These are phyloP conservation scores for Marasmarcha lunaedactyla DNA, from an alignment of 2,888 invertebrate species.

Conservation along the genomic window DNA sequence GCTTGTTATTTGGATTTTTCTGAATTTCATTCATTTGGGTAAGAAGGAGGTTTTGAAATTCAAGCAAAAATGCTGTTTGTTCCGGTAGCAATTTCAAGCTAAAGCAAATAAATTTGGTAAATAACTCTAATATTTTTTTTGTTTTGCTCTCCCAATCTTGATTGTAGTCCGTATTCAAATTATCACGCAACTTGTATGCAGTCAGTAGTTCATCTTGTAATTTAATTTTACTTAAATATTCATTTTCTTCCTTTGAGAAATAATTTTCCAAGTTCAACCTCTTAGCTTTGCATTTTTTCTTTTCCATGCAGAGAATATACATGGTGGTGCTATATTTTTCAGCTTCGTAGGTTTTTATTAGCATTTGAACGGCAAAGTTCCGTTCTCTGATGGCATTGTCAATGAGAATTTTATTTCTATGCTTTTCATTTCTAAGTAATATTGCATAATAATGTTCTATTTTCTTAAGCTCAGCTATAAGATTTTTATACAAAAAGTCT, in stretches of 20 bases:
- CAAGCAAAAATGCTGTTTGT: not conserved
- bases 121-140: not conserved
- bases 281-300: conserved; percentile 53
- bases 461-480: conserved; percentile 34
- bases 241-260: conserved; percentile 32
- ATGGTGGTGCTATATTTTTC: conserved; percentile 47
- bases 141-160: not conserved
- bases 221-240: conserved; percentile 33
- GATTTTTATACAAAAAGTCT: conserved; percentile 27
- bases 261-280: conserved; percentile 40
- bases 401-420: conserved; percentile 30
- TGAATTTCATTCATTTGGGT: not conserved
- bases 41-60: not conserved
- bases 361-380: conserved; percentile 45
- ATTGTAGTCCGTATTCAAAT: not conserved
- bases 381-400: conserved; percentile 32
- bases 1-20: not conserved
- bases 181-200: not conserved
- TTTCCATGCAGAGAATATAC: conserved; percentile 51
- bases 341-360: conserved; percentile 38
- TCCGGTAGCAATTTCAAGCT: not conserved
- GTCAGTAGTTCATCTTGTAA: not conserved
- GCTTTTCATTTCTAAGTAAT: conserved; percentile 36
- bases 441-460: conserved; percentile 43
- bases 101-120: not conserved